phyloP scores from a whole-genome alignment of 2,113 vertebrate species.

The Oncorhynchus keta region DNA sequence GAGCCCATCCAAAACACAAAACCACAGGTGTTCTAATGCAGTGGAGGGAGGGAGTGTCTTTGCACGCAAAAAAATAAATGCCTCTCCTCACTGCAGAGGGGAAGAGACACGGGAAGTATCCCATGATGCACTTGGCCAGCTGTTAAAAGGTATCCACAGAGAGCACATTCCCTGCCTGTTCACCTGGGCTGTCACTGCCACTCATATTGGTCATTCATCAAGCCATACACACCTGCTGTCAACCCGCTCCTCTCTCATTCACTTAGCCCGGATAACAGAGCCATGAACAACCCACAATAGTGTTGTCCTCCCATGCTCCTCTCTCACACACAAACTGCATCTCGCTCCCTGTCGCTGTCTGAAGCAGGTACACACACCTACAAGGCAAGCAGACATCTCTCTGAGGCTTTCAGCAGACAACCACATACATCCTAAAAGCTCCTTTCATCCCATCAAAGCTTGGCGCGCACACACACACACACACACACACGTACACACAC shows the following conservation, averaged over 20 bases:
- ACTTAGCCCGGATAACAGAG: conserved; percentile 39
- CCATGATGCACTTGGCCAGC: conserved; percentile 56
- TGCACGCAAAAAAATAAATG: conserved; percentile 12
- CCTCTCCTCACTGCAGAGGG: conserved; percentile 11
- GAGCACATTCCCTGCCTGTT: conserved; percentile 49
- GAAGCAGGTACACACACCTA: neutral
- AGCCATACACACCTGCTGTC: conserved; percentile 58
- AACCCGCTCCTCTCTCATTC: conserved; percentile 28
- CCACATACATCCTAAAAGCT: neutral
- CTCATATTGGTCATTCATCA: conserved; percentile 74
- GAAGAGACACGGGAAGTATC: conserved; percentile 45
- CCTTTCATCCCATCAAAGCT: neutral
- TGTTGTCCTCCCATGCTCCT: neutral
- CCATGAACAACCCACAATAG: conserved; percentile 36
- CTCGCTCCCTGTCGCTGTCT: neutral
- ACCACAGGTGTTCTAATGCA: conserved; percentile 15
- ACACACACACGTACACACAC: too few relatives aligned
- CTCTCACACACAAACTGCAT: neutral
- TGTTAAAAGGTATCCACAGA: conserved; percentile 62
- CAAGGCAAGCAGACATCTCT: too few relatives aligned
- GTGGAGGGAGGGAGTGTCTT: conserved; percentile 9
- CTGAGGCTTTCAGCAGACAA: neutral
- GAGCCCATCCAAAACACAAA: neutral
- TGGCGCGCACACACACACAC: too few relatives aligned
- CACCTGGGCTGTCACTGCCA: conserved; percentile 72